Evolutionary conservation across 2,888 invertebrate species (phyloP).

Genomic region (Acanthopleura granulata): DNA sequence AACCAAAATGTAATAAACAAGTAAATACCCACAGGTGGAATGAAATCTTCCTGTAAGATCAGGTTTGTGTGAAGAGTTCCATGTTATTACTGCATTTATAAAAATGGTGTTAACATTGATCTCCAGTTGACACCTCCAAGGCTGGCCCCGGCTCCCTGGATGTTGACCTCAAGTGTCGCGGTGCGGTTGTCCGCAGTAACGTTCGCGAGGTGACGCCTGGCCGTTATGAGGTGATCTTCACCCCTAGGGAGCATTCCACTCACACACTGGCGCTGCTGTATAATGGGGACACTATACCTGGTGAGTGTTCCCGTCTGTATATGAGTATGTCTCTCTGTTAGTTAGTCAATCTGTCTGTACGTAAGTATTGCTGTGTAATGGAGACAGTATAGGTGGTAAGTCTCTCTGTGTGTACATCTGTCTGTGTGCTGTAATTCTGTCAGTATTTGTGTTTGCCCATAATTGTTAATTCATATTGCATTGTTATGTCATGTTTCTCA

Average conservation of each 20-base stretch:
- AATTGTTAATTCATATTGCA: too few species aligned
- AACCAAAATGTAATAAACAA: background rate
- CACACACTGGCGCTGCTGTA: constrained; percentile 87
- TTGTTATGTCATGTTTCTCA: too few species aligned
- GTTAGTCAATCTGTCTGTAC: too few species aligned
- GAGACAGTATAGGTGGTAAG: too few species aligned
- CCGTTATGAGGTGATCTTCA: constrained; percentile 88
- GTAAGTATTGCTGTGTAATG: too few species aligned
- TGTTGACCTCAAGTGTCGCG: constrained; percentile 48
- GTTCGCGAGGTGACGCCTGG: constrained; percentile 69
- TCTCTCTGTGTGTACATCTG: too few species aligned
- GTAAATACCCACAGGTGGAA: background rate
- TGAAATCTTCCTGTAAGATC: background rate
- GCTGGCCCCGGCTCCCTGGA: constrained; percentile 86
- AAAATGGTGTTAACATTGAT: background rate
- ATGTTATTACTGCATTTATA: background rate
- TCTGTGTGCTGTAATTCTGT: too few species aligned
- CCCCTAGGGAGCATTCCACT: constrained; percentile 86
- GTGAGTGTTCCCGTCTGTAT: constrained; percentile 32
- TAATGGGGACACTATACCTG: constrained; percentile 71
- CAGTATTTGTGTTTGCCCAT: too few species aligned
- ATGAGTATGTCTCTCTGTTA: too few species aligned
- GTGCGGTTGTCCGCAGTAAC: constrained; percentile 31
- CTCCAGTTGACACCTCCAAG: constrained; percentile 91
- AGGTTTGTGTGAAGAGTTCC: too few species aligned